Conservation (phyloP, 2,113 vertebrate species). For the Bambusicola thoracicus region DNA sequence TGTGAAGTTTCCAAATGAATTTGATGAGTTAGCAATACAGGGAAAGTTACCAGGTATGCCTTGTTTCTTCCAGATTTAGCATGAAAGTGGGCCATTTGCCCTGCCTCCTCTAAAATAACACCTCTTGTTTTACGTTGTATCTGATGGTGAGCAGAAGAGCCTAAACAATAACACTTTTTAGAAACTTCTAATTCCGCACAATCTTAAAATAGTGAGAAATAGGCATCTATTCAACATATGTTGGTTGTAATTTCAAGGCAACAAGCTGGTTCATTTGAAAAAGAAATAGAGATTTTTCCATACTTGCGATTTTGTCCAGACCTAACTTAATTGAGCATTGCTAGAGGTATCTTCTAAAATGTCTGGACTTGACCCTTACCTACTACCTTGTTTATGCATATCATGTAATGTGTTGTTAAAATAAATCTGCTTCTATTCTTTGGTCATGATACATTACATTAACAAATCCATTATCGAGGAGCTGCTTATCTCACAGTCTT, state of each 20-base stretch:
- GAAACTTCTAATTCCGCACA: neutral
- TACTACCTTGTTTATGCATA: neutral
- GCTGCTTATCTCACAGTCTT: neutral
- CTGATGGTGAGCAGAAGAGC: neutral
- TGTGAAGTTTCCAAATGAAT: conserved; percentile 96
- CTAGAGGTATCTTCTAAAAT: neutral
- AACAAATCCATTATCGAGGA: neutral
- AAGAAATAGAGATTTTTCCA: neutral
- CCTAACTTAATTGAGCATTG: neutral
- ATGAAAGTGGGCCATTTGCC: neutral
- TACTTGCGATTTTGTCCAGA: neutral
- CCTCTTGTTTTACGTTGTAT: neutral
- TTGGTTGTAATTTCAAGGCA: neutral
- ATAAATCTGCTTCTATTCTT: neutral
- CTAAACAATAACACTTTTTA: neutral
- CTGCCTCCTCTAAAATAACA: neutral
- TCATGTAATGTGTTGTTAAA: neutral
- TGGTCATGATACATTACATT: neutral
- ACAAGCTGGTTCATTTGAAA: neutral
- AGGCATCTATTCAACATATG: neutral
- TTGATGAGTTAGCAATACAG: conserved; percentile 93
- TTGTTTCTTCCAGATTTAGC: neutral
- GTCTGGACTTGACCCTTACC: neutral
- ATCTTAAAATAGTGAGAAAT: neutral
- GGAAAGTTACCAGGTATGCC: conserved; percentile 92